Percentiles rank a stretch among this genome's conserved stretches.
phyloP scores from a whole-genome alignment of 2,797 vertebrate species.

The Fratercula arctica region DNA sequence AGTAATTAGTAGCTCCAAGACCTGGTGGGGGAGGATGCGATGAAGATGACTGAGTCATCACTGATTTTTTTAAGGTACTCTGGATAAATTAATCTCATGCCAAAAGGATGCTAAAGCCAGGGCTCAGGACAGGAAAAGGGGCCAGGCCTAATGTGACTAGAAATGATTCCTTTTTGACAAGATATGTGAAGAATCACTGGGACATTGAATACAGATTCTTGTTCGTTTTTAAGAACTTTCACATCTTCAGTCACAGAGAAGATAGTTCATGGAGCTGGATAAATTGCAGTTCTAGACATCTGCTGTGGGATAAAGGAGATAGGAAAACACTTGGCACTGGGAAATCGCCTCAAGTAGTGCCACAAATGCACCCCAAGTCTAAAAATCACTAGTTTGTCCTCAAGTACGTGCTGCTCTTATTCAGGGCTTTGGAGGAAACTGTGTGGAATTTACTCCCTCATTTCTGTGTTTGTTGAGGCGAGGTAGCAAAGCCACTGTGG shows the following conservation, averaged over 20 bases:
- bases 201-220: background rate
- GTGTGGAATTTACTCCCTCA: background rate
- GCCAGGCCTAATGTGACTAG: background rate
- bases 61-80: background rate
- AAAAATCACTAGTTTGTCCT: background rate
- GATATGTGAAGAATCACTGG: background rate
- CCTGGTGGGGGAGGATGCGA: background rate
- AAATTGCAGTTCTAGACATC: background rate
- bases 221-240: background rate
- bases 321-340: background rate
- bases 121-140: background rate
- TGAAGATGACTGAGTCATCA: constrained; percentile 32
- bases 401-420: background rate
- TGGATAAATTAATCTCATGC: constrained; percentile 1
- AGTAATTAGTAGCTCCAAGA: constrained; percentile 12
- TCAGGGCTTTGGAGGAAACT: background rate
- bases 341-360: background rate
- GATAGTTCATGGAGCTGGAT: background rate
- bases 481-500: background rate
- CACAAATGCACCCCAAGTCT: background rate
- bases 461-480: background rate
- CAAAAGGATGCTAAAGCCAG: background rate
- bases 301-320: background rate
- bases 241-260: background rate
- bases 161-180: background rate